Evolutionary conservation across 2,888 invertebrate genomes (phyloP).

Genomic region (Stenolophus ochropezus): DNA sequence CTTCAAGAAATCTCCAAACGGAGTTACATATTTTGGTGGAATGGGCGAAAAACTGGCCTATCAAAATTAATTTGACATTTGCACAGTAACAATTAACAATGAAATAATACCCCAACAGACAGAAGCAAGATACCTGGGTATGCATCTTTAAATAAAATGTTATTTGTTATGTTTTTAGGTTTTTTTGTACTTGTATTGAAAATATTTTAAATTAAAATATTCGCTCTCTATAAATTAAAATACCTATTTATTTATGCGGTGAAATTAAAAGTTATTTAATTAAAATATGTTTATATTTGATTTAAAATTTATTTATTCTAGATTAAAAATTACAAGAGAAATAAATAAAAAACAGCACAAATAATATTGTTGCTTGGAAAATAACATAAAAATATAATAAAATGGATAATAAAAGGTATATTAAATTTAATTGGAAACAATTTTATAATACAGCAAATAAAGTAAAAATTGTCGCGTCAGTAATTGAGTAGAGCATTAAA

Average conservation of each 20-base stretch:
- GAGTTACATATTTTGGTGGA: too few relatives aligned
- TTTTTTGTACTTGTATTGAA: too few relatives aligned
- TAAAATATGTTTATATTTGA: background rate
- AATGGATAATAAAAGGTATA: background rate
- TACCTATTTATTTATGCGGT: background rate
- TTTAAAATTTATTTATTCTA: background rate
- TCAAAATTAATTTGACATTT: too few relatives aligned
- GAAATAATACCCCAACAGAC: too few relatives aligned
- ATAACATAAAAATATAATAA: background rate
- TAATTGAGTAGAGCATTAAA: slow-evolving; percentile 9
- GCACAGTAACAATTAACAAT: too few relatives aligned
- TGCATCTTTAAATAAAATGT: too few relatives aligned
- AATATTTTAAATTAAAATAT: too few relatives aligned
- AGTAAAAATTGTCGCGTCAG: slow-evolving; percentile 1
- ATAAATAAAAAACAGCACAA: background rate
- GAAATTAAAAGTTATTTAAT: background rate
- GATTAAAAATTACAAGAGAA: background rate
- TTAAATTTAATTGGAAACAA: slow-evolving; percentile 22
- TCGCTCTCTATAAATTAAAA: background rate
- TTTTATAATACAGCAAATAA: slow-evolving; percentile 9
- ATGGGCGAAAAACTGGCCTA: too few relatives aligned
- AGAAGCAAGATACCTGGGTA: too few relatives aligned
- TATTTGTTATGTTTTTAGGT: too few relatives aligned
- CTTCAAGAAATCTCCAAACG: too few relatives aligned
- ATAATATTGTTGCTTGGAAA: background rate